A percentile compares a stretch with the other conserved stretches of the same genome.
phyloP scores from a whole-genome alignment of 2,113 vertebrate species.

The Xerus inauris region DNA sequence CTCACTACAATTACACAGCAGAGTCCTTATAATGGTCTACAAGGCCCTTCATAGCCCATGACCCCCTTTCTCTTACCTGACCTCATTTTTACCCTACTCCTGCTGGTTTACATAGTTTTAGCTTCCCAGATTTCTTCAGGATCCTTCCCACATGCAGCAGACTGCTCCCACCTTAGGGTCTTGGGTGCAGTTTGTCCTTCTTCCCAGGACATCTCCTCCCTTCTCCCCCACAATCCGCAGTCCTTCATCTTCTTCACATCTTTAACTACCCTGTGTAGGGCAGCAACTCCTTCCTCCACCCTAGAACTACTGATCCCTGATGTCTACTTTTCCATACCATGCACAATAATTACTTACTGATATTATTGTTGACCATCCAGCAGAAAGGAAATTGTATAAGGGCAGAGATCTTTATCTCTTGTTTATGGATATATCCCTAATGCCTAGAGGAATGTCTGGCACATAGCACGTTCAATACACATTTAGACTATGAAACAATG shows the following conservation, averaged over 20 bases:
- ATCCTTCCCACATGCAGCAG: background rate
- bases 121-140: background rate
- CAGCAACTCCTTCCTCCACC: background rate
- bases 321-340: background rate
- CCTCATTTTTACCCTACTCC: background rate
- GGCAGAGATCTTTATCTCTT: background rate
- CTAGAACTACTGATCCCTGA: background rate
- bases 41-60: background rate
- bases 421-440: background rate
- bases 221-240: background rate
- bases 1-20: background rate
- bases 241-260: background rate
- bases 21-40: background rate
- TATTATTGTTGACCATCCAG: background rate
- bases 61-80: background rate
- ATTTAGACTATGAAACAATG: background rate
- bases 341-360: background rate
- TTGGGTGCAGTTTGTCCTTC: background rate
- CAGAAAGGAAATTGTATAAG: background rate
- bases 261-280: background rate
- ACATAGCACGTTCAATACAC: background rate
- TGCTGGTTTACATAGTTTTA: background rate
- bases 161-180: no score
- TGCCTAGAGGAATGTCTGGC: background rate
- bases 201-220: background rate